These are phyloP conservation scores for Catamblyrhynchus diadema DNA, from an alignment of 2,797 vertebrate species.

Conservation along the genomic window DNA sequence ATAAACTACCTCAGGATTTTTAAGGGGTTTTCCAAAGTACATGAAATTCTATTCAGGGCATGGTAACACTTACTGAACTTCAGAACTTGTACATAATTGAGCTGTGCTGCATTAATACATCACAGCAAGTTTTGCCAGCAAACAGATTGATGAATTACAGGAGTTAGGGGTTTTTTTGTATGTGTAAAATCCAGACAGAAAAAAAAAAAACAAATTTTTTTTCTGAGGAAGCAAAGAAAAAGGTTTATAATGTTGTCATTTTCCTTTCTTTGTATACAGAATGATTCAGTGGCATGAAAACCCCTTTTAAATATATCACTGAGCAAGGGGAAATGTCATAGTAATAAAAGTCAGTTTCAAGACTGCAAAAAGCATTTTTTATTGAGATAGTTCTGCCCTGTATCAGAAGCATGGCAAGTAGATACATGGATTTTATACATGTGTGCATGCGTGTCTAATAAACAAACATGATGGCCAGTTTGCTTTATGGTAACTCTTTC, in stretches of 20 bases:
- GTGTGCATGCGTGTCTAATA: rapidly evolving
- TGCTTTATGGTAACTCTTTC: neutral
- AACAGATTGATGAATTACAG: neutral
- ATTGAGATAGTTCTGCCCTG: neutral
- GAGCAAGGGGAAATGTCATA: neutral
- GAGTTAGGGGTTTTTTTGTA: neutral
- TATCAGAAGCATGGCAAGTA: neutral
- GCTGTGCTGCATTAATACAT: neutral
- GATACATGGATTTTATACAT: neutral
- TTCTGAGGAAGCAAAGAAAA: neutral
- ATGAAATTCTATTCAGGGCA: neutral
- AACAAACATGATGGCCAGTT: neutral
- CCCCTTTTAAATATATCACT: neutral
- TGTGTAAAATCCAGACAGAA: neutral
- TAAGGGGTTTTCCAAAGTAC: neutral
- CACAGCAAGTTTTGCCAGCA: neutral
- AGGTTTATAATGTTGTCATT: neutral
- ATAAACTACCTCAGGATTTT: neutral
- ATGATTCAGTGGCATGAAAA: neutral
- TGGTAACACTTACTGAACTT: neutral
- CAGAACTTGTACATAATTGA: neutral
- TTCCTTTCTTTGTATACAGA: neutral
- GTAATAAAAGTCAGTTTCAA: neutral
- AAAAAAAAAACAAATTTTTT: neutral
- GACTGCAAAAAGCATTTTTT: neutral